These are phyloP conservation scores for Hystrix brachyura DNA, from an alignment of 2,113 vertebrate species.

Conservation along the genomic window DNA sequence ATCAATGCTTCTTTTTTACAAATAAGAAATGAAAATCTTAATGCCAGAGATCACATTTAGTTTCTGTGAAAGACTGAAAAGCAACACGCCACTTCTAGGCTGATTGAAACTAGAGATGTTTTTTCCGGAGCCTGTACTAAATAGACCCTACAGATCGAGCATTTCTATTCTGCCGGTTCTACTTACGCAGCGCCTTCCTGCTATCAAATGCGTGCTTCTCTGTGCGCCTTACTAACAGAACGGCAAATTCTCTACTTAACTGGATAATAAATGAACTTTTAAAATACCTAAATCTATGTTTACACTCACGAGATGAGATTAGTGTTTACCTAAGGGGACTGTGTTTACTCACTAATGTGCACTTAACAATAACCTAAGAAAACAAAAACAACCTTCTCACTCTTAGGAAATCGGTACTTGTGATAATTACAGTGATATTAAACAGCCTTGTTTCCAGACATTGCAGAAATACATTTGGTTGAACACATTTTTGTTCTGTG, in stretches of 20 bases:
- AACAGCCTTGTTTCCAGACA: constrained; percentile 56
- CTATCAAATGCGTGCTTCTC: not conserved
- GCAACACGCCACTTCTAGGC: not conserved
- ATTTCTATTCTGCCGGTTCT: not conserved
- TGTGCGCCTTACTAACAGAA: not conserved
- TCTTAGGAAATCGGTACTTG: constrained; percentile 69
- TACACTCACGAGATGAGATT: constrained; percentile 66
- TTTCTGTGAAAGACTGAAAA: not conserved
- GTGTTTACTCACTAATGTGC: constrained; percentile 75
- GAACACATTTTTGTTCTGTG: constrained; percentile 43
- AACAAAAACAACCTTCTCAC: constrained; percentile 74
- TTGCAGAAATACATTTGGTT: constrained; percentile 67
- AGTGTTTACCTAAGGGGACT: constrained; percentile 74
- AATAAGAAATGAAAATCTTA: constrained; percentile 46
- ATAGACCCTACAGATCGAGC: not conserved
- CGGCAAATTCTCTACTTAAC: constrained; percentile 63
- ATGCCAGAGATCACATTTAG: constrained; percentile 31
- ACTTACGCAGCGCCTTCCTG: not conserved
- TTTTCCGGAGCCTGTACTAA: constrained; percentile 16
- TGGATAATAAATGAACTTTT: constrained; percentile 70
- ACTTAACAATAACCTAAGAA: constrained; percentile 78
- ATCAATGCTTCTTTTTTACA: not conserved
- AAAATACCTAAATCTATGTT: constrained; percentile 68
- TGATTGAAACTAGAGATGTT: not conserved
- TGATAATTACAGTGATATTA: constrained; percentile 68